A percentile compares a stretch with the other conserved stretches of the same genome.
Evolutionary conservation across 2,888 invertebrate species (phyloP).

Genomic region (Coremacera marginata): DNA sequence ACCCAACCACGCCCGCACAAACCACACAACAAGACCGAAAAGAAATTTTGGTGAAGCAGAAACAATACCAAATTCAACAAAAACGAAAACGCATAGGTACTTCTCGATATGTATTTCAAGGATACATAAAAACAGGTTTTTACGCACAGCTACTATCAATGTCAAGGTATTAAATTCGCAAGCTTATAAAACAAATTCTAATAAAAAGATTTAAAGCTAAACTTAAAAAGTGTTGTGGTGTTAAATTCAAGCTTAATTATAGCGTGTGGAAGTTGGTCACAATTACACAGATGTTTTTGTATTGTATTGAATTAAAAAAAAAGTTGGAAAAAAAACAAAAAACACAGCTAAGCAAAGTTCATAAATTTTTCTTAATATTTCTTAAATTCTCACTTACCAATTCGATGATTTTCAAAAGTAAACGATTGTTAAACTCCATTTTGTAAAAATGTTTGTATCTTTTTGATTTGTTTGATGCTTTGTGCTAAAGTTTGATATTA

Average conservation of each 20-base stretch:
- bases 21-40: too few relatives aligned
- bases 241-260: too few relatives aligned
- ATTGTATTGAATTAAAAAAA: neutral
- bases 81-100: too few relatives aligned
- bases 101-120: too few relatives aligned
- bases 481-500: neutral
- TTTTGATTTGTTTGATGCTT: constrained; percentile 21
- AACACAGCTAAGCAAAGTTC: neutral
- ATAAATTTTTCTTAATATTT: too few relatives aligned
- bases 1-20: too few relatives aligned
- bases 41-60: neutral
- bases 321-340: constrained; percentile 17
- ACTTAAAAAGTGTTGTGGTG: too few relatives aligned
- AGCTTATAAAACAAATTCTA: too few relatives aligned
- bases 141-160: too few relatives aligned
- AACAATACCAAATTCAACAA: constrained; percentile 6
- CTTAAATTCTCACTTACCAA: constrained; percentile 58
- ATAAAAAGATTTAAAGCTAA: too few relatives aligned
- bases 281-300: neutral
- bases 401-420: constrained; percentile 66
- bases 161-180: too few relatives aligned
- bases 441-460: constrained; percentile 31
- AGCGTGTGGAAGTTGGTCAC: neutral
- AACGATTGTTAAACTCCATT: constrained; percentile 67
- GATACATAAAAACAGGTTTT: too few relatives aligned